These are phyloP conservation scores for Antechinus flavipes DNA, from an alignment of 2,113 vertebrate species.

Conservation along the genomic window DNA sequence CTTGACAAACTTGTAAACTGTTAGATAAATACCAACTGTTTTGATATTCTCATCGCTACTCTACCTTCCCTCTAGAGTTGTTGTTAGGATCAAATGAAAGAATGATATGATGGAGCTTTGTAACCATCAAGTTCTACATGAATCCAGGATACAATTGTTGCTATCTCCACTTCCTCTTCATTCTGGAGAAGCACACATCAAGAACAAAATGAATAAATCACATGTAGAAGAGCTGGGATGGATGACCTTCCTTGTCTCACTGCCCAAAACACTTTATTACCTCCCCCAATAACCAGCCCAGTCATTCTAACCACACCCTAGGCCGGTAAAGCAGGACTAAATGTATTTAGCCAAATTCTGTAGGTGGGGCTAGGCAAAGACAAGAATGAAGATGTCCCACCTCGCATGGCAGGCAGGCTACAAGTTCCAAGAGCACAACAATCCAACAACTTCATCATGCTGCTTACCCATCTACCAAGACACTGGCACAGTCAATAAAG, in stretches of 20 bases:
- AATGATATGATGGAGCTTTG: rapidly evolving
- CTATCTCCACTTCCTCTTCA: neutral
- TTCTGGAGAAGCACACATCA: neutral
- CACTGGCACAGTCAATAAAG: neutral
- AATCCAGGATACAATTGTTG: neutral
- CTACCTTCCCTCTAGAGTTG: neutral
- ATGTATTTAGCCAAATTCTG: neutral
- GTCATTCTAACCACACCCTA: neutral
- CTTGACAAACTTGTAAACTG: neutral
- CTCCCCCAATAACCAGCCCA: slow-evolving; percentile 7
- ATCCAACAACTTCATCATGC: slow-evolving; percentile 4
- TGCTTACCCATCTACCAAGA: neutral
- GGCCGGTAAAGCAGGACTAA: neutral
- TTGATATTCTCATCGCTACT: neutral
- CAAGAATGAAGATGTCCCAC: neutral
- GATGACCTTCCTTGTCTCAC: neutral
- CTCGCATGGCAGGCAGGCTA: neutral
- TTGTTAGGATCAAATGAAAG: neutral
- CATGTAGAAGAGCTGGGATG: neutral
- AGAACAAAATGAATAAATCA: neutral
- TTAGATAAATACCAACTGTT: neutral
- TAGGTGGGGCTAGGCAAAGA: neutral
- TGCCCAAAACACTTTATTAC: neutral
- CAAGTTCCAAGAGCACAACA: neutral
- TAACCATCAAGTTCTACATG: neutral